A percentile compares a stretch with the other conserved stretches of the same genome.
phyloP scores from a whole-genome alignment of 1,140 invertebrate genomes.

The Drosophila willistoni region DNA sequence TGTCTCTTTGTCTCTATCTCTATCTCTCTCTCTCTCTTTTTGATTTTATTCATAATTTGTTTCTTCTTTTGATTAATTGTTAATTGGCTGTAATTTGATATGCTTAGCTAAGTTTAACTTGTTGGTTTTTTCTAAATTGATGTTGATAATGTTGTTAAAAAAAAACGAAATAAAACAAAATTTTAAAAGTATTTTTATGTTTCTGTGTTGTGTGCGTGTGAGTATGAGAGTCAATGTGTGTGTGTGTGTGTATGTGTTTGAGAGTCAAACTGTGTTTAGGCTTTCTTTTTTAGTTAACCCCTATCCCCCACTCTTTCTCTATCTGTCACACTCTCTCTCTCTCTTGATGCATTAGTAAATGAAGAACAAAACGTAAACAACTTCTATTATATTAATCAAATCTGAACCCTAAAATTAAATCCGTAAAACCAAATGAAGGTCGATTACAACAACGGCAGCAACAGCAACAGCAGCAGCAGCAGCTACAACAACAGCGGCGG shows the following conservation, averaged over 20 bases:
- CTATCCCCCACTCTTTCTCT: neutral
- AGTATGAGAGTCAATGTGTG: neutral
- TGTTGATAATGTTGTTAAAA: conserved; percentile 17
- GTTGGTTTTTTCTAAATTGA: conserved; percentile 24
- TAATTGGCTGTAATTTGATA: conserved; percentile 24
- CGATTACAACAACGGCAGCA: conserved; percentile 62
- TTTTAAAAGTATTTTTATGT: neutral
- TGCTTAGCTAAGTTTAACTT: conserved; percentile 19
- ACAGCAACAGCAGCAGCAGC: conserved; percentile 30
- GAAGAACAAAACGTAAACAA: conserved; percentile 14
- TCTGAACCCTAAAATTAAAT: conserved; percentile 10
- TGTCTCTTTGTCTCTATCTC: conserved; percentile 49
- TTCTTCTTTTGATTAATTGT: conserved; percentile 9
- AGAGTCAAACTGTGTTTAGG: conserved; percentile 21
- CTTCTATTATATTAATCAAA: conserved; percentile 27
- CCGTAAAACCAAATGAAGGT: conserved; percentile 47
- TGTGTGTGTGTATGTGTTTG: neutral
- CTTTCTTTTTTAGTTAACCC: conserved; percentile 39
- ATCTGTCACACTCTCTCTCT: neutral
- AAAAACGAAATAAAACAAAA: conserved; percentile 40
- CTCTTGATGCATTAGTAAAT: conserved; percentile 10
- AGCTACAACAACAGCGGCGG: conserved; percentile 24
- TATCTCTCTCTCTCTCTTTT: conserved; percentile 23
- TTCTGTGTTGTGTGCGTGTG: neutral
- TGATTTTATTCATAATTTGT: conserved; percentile 19